phyloP scores from a whole-genome alignment of 2,888 invertebrate species.

The Thera obeliscata region DNA sequence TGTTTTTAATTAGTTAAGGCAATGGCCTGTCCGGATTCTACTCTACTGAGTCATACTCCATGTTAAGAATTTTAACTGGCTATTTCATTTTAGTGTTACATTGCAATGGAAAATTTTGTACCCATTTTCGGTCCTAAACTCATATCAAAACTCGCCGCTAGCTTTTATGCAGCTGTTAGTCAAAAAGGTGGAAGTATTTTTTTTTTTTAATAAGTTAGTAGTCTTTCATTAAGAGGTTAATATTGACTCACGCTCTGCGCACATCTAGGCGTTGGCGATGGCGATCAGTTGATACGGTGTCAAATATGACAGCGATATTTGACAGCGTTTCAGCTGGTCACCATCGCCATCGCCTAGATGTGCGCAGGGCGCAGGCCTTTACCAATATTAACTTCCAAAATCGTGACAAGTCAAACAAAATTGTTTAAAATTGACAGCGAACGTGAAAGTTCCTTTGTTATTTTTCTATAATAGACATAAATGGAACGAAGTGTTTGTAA shows the following conservation, averaged over 20 bases:
- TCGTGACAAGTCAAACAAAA: background rate
- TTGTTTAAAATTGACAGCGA: background rate
- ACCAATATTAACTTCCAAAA: background rate
- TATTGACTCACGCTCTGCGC: no score
- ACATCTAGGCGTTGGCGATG: background rate
- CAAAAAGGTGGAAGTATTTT: background rate
- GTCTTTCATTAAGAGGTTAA: no score
- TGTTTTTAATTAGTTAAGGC: constrained; percentile 38
- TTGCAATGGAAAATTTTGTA: background rate
- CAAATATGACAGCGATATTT: no score
- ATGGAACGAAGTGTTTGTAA: constrained; percentile 19
- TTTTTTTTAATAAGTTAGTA: no score
- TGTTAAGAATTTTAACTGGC: background rate
- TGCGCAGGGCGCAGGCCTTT: no score
- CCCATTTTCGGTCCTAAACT: no score
- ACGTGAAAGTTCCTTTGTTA: constrained; percentile 5
- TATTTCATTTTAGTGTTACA: background rate
- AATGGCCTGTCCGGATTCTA: constrained; percentile 15
- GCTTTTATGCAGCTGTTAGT: no score
- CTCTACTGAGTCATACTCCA: constrained; percentile 12
- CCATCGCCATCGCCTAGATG: no score
- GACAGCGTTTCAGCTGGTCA: no score
- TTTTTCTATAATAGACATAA: constrained; percentile 12
- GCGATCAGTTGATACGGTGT: no score
- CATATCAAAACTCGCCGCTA: no score